Evolutionary conservation across 2,888 invertebrate species (phyloP), one percentile per base, ranked within the genome.

Genomic region (Brachypalpus laphriformis): DNA sequence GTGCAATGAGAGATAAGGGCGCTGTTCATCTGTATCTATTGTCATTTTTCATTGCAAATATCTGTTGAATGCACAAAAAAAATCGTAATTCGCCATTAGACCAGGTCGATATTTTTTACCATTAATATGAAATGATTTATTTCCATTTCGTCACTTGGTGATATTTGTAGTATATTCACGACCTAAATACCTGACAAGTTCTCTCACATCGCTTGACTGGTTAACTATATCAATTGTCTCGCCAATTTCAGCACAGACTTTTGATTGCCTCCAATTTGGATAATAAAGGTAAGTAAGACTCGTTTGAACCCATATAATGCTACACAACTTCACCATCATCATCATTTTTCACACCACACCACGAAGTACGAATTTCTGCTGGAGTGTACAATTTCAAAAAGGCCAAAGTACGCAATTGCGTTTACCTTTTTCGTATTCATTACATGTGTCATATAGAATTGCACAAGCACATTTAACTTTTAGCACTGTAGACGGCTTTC

Each of bases 401-500:
- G 82, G 66, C 78, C 82, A 82, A 82, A 82, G 82, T 82, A 72
- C 82, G 56, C 77, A 77, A 66, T 78, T 82, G 82, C 71, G 82
- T 77, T 77, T 77, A 72, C 77, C 65, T 72, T 57, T 56, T 57
- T 9, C 6, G 11, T 14, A 22, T 2, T 42, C 25, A 28, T 25
- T 37, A 14, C 37, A 56, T 57, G 72, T 63, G 40, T 57, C 37
- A 66, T 45, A 59, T 51, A 42, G 25, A 16, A 34, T 80, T 80
- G 80, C 80, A 74, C 31, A 80, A 78, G 57, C n/a, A n/a, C n/a
- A n/a, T n/a, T n/a, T 34, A 18, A 4, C 7, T 8, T 59, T 78
- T 37, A 72, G 57, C 65, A 65, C 1, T 49, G 18, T 63, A 25
- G 28, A 14, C 34, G 47, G n/a, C 22, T 31, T 59, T 20, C 6